Conservation (phyloP, 2,113 vertebrate species). For the Alethe diademata region DNA sequence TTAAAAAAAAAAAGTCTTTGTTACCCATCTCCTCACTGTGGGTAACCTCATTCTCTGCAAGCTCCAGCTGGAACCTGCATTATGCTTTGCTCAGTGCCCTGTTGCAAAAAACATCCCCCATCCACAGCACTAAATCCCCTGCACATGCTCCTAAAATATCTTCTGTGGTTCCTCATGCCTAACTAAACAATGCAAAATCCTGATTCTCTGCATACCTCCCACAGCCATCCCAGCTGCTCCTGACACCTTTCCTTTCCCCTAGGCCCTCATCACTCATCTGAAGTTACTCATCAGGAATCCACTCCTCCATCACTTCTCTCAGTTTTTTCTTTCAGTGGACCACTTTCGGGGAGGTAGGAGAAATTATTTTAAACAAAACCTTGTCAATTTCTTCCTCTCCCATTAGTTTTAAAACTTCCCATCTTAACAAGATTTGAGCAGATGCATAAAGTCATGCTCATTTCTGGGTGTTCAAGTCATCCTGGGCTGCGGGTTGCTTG, state of each 20-base stretch:
- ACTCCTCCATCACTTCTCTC: not conserved
- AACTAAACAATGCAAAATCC: constrained; percentile 48
- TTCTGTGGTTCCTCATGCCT: constrained; percentile 19
- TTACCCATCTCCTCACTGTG: not conserved
- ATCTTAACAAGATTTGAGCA: not conserved
- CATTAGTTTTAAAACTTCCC: not conserved
- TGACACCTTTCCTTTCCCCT: constrained; percentile 39
- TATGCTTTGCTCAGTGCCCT: not conserved
- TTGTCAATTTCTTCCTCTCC: not conserved
- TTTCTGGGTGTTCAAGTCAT: not conserved
- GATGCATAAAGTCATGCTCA: not conserved
- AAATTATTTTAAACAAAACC: constrained; percentile 9
- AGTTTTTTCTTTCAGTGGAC: not conserved
- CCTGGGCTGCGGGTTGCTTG: not conserved
- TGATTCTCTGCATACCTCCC: constrained; percentile 38
- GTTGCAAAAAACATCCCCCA: constrained; percentile 30
- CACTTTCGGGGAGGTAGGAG: not conserved
- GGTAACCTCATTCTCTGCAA: constrained; percentile 41
- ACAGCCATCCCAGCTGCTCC: constrained; percentile 54
- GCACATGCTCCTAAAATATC: constrained; percentile 40
- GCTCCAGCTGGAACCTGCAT: constrained; percentile 49
- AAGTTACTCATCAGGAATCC: constrained; percentile 38
- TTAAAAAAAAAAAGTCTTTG: not conserved
- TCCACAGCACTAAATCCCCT: constrained; percentile 17
- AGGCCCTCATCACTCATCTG: constrained; percentile 17